Percentiles rank a stretch among this genome's conserved stretches.
These are phyloP conservation scores for Channa maculata DNA, from an alignment of 2,113 vertebrate species.

Conservation along the genomic window DNA sequence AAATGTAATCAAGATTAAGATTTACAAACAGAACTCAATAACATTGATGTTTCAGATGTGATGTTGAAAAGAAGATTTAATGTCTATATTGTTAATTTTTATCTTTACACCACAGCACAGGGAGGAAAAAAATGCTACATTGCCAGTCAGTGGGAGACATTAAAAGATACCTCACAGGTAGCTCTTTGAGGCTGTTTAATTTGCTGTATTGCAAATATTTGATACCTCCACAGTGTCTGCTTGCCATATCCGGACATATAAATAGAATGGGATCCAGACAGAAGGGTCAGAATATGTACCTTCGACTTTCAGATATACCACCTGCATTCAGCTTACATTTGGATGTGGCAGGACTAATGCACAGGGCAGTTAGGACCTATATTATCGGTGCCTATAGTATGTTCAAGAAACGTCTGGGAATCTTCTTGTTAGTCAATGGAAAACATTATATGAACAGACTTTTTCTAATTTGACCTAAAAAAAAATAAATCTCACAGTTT, in stretches of 20 bases:
- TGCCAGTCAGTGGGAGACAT: conserved; percentile 51
- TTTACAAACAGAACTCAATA: conserved; percentile 68
- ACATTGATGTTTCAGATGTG: conserved; percentile 42
- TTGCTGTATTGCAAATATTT: conserved; percentile 86
- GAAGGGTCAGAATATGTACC: conserved; percentile 76
- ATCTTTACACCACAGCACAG: conserved; percentile 16
- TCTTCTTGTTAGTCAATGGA: conserved; percentile 5
- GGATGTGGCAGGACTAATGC: conserved; percentile 29
- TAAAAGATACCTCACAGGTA: conserved; percentile 75
- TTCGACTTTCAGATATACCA: conserved; percentile 76
- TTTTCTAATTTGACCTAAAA: background rate
- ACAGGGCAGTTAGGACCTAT: background rate
- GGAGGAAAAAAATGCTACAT: conserved; percentile 45
- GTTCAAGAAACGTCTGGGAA: background rate
- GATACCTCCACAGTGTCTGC: conserved; percentile 82
- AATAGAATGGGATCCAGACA: conserved; percentile 81
- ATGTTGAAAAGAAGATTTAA: conserved; percentile 34
- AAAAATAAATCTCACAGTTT: conserved; percentile 1
- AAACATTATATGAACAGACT: background rate
- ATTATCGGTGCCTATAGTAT: background rate
- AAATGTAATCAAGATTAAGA: conserved; percentile 72
- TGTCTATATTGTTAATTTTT: conserved; percentile 37
- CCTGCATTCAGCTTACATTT: conserved; percentile 53
- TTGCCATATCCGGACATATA: conserved; percentile 82
- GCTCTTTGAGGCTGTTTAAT: conserved; percentile 78